phyloP scores from a whole-genome alignment of 2,113 vertebrate genomes.

The Erpornis zantholeuca region DNA sequence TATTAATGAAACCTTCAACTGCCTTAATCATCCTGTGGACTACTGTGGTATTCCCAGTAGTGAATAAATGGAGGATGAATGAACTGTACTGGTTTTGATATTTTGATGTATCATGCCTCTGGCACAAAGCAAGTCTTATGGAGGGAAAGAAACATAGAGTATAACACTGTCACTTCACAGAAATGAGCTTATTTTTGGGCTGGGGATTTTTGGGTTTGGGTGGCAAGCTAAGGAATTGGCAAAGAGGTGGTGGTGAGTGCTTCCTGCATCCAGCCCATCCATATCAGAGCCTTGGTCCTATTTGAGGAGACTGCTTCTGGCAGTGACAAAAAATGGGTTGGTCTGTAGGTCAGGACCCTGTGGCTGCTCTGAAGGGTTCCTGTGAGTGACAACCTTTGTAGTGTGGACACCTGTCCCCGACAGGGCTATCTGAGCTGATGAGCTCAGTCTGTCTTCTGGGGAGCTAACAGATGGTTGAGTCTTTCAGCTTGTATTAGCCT shows the following conservation, averaged over 20 bases:
- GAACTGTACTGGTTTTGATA: constrained; percentile 52
- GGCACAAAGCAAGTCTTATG: not conserved
- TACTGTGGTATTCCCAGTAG: constrained; percentile 54
- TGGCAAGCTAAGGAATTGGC: not conserved
- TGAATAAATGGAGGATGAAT: constrained; percentile 55
- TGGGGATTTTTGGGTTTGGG: not conserved
- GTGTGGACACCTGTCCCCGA: not conserved
- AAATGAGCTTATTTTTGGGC: not conserved
- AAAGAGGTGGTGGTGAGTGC: not conserved
- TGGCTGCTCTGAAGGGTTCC: not conserved
- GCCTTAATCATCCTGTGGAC: constrained; percentile 54
- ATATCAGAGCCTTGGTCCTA: not conserved
- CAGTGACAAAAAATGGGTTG: not conserved
- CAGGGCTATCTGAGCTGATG: not conserved
- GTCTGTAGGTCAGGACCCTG: not conserved
- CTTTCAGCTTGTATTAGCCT: not conserved
- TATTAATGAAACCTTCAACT: constrained; percentile 66
- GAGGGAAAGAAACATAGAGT: not conserved
- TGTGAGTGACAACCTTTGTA: not conserved
- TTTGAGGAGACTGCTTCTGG: not conserved
- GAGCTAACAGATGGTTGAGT: not conserved
- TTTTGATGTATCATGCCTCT: constrained; percentile 49
- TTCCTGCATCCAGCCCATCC: not conserved
- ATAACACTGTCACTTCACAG: not conserved
- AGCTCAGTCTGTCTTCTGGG: not conserved